These are phyloP conservation scores for Drosophila gunungcola DNA, from an alignment of 1,140 invertebrate genomes.

Conservation along the genomic window DNA sequence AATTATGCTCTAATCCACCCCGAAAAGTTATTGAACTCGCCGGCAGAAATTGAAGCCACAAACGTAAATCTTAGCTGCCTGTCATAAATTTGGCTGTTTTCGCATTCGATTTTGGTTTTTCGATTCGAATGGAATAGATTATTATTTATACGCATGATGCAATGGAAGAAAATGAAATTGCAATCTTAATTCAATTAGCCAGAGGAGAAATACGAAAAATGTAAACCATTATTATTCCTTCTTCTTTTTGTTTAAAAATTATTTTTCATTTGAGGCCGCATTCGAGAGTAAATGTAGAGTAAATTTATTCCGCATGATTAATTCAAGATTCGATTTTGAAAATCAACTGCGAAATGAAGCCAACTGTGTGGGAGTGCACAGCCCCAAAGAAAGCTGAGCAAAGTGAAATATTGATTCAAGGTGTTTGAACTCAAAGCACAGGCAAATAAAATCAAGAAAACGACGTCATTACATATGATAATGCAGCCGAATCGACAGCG, in stretches of 20 bases:
- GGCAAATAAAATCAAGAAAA: constrained; percentile 41
- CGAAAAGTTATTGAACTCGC: constrained; percentile 59
- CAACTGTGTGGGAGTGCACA: background rate
- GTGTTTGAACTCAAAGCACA: constrained; percentile 42
- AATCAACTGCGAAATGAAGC: constrained; percentile 14
- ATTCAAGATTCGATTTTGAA: constrained; percentile 66
- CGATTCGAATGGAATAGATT: constrained; percentile 40
- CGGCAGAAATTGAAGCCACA: constrained; percentile 16
- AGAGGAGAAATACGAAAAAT: constrained; percentile 3
- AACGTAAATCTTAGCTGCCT: constrained; percentile 53
- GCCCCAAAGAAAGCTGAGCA: constrained; percentile 15
- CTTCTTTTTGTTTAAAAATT: constrained; percentile 18
- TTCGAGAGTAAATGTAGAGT: constrained; percentile 42
- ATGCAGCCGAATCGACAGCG: constrained; percentile 28
- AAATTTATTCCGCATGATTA: constrained; percentile 75
- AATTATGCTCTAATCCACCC: constrained; percentile 59
- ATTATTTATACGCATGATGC: constrained; percentile 42
- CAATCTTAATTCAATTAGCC: constrained; percentile 61
- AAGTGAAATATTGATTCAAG: constrained; percentile 68
- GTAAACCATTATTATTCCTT: constrained; percentile 11
- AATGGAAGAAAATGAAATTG: constrained; percentile 31
- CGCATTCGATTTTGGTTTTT: constrained; percentile 53
- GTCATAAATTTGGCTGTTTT: constrained; percentile 57
- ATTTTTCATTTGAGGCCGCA: constrained; percentile 15
- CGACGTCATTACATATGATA: constrained; percentile 72